Evolutionary conservation across 1,140 invertebrate genomes (phyloP).

Genomic region (Pollicipes pollicipes): DNA sequence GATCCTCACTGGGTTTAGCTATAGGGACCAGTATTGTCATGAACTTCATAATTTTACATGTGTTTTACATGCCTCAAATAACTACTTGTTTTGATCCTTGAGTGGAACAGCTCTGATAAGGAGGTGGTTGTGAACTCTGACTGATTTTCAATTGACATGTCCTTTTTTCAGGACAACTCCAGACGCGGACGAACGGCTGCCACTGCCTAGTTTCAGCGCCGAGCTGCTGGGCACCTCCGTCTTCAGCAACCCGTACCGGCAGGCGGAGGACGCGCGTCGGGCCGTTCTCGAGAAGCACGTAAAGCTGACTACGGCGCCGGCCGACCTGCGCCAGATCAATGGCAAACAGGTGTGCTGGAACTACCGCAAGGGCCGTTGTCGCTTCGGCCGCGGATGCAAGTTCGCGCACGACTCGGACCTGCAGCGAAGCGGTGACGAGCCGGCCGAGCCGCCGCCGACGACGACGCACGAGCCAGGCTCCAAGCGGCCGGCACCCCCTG

Average conservation of each 20-base stretch:
- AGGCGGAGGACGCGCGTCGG: conserved; percentile 68
- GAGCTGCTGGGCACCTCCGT: conserved; percentile 35
- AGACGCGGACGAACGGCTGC: neutral
- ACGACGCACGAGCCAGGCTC: neutral
- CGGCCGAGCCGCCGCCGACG: neutral
- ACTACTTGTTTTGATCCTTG: too few relatives aligned
- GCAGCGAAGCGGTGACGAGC: neutral
- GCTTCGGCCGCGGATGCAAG: conserved; percentile 78
- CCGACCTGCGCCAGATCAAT: conserved; percentile 53
- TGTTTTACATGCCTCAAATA: too few relatives aligned
- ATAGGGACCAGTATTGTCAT: too few relatives aligned
- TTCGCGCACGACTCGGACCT: conserved; percentile 80
- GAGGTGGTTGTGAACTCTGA: too few relatives aligned
- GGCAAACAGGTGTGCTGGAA: conserved; percentile 85
- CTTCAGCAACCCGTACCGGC: conserved; percentile 74
- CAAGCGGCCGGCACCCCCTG: neutral
- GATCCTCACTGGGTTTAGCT: too few relatives aligned
- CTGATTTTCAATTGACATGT: too few relatives aligned
- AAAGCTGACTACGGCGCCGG: conserved; percentile 64
- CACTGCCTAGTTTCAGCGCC: neutral
- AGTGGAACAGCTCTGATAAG: too few relatives aligned
- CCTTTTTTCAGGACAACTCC: too few relatives aligned
- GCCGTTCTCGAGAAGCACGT: conserved; percentile 81
- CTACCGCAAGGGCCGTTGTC: conserved; percentile 70
- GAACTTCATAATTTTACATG: too few relatives aligned